Base-by-base conservation (phyloP, 2,113 vertebrate species). In the Lethenteron camtschaticum region DNA sequence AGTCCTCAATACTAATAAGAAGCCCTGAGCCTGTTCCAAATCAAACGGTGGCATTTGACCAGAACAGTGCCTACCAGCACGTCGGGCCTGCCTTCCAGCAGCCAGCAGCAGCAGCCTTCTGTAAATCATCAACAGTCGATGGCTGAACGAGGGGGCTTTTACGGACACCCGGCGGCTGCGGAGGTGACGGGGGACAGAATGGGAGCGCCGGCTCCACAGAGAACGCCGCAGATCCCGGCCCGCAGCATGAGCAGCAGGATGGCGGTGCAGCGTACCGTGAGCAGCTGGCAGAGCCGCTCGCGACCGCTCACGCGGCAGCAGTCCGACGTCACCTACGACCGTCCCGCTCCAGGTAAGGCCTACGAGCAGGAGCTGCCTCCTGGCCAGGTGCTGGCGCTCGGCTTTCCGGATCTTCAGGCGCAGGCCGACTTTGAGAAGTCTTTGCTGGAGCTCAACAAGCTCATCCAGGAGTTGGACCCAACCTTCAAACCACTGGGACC, bases 191-290 rank as follows among this genome's bases (percentile, higher is more conserved):
- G 41, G 41, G 41, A 41, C 41, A 41, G 41, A 41, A 41, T 41
- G 4, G 41, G 41, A 41, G 41, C 41, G 41, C 41, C 41, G 41
- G 41, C 41, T 41, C 41, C 41, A 41, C 41, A 41, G 41, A 41
- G 41, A 41, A 24, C 24, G n/a, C 94, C 94, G 8, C 83, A 74
- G 74, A 89, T 91, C 57, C 94, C 94, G 0, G 72, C 84, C 55
- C 86, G 94, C n/a, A 88, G 88, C 60, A 89, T 85, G 56, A 96
- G 94, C 75, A 99, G 94, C 77, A 81, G 87, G 55, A 89, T 96
- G 55, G 94, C 94, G 0, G 92, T 99, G 57, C 92, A 99, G 78
- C 83, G 94, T 12, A 90, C 91, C 3, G 81, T 96, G 70, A 90
- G 63, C 24, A 66, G n/a, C n/a, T 66, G 63, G n/a, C 63, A 66